A percentile compares a stretch with the other conserved stretches of the same genome.
Conservation (phyloP, 2,888 invertebrate genomes). For the Lamellibrachia columna region DNA sequence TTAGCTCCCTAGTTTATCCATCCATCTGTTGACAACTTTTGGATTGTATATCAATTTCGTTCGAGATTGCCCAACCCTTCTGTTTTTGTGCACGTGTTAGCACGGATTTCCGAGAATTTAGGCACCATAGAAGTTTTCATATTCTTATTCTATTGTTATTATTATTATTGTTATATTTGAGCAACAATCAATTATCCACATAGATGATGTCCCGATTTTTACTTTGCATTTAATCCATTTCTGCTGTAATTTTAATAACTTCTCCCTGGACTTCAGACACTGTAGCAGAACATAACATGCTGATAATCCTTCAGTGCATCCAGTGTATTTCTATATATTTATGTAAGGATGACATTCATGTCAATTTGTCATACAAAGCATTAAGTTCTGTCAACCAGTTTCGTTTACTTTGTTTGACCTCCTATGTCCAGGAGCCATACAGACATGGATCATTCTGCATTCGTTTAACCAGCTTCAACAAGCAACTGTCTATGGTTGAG, state of each 20-base stretch:
- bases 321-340: not conserved
- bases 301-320: not conserved
- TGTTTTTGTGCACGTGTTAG: no score
- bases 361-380: conserved; percentile 18
- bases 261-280: no score
- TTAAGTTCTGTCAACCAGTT: not conserved
- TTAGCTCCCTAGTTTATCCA: no score
- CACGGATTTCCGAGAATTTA: no score
- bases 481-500: conserved; percentile 81
- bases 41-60: no score
- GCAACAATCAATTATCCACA: not conserved
- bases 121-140: no score
- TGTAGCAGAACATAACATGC: not conserved
- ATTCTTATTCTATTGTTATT: not conserved
- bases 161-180: not conserved
- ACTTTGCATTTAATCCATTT: not conserved
- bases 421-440: conserved; percentile 61
- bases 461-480: conserved; percentile 88
- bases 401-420: conserved; percentile 1
- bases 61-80: no score
- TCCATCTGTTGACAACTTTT: no score
- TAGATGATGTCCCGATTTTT: no score
- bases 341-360: not conserved
- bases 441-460: conserved; percentile 78
- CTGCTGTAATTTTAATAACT: not conserved